Conservation (phyloP, 1,140 invertebrate genomes). For the Cylas formicarius region DNA sequence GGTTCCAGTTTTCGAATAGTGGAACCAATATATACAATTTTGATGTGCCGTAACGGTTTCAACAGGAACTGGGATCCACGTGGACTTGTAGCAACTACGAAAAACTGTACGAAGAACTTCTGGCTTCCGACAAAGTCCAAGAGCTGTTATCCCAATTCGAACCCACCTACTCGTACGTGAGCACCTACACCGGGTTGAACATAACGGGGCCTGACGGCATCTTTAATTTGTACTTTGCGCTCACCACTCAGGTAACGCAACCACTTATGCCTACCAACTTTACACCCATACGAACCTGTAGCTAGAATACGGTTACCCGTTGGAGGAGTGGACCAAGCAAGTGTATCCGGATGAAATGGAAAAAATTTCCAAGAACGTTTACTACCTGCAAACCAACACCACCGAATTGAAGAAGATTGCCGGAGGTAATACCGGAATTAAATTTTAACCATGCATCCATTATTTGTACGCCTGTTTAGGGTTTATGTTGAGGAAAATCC, state of each 20-base stretch:
- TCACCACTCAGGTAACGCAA: background rate
- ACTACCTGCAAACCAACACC: conserved; percentile 11
- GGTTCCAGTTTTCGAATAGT: no score
- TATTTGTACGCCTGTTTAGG: conserved; percentile 1
- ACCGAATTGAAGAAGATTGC: conserved; percentile 6
- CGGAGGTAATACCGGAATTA: conserved; percentile 7
- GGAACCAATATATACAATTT: no score
- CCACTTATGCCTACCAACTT: background rate
- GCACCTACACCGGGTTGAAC: background rate
- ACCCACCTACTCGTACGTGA: background rate
- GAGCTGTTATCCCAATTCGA: background rate
- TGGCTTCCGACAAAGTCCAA: no score
- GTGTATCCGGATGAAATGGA: conserved; percentile 8
- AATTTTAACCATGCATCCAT: background rate
- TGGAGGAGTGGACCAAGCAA: conserved; percentile 1
- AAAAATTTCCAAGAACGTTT: conserved; percentile 4
- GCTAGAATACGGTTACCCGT: background rate
- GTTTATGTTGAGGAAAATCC: conserved; percentile 14
- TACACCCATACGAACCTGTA: background rate
- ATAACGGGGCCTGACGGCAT: background rate
- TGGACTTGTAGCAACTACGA: no score
- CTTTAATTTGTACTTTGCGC: background rate
- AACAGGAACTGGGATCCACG: no score
- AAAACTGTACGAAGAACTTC: no score
- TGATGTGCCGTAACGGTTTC: no score